Percentiles rank a stretch among this genome's conserved stretches.
These are phyloP conservation scores for Cliona cf. orientalis DNA, from an alignment of 37 sponge, comb jelly and placozoan species.

Conservation along the genomic window DNA sequence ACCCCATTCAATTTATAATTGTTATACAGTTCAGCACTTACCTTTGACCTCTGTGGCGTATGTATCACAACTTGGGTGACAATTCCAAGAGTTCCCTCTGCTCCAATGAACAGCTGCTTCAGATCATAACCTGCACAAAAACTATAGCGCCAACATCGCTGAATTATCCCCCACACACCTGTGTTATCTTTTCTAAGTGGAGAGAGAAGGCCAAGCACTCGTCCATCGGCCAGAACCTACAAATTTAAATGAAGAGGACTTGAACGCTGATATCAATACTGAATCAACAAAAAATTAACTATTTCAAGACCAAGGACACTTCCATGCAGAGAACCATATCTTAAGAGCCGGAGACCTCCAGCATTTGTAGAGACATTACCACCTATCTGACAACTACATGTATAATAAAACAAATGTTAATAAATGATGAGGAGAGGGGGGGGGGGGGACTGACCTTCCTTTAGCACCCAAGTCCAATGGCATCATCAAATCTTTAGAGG, in stretches of 20 bases:
- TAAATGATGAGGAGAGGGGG: background rate
- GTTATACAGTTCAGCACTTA: background rate
- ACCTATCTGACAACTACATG: constrained; percentile 96
- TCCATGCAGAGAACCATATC: constrained; percentile 94
- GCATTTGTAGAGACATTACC: constrained; percentile 98
- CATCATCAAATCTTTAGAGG: constrained; percentile 76
- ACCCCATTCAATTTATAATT: background rate
- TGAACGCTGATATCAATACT: background rate
- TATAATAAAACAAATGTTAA: too few species aligned
- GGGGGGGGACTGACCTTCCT: constrained; percentile 60
- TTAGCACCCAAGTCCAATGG: constrained; percentile 96
- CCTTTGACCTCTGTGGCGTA: constrained; percentile 76
- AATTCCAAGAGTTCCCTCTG: constrained; percentile 96
- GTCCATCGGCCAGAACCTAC: constrained; percentile 88
- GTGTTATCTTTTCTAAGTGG: constrained; percentile 96
- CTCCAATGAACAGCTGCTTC: constrained; percentile 98
- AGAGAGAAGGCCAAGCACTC: constrained; percentile 76
- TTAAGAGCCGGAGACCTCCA: constrained; percentile 90
- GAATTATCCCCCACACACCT: constrained; percentile 31
- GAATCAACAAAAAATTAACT: constrained; percentile 18
- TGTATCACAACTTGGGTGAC: constrained; percentile 88
- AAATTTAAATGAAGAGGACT: background rate
- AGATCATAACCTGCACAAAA: constrained; percentile 84
- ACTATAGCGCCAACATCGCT: background rate
- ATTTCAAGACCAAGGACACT: constrained; percentile 91